These are phyloP conservation scores for Ianthella basta DNA, from an alignment of 37 sponge, comb jelly and placozoan genomes.

Conservation along the genomic window DNA sequence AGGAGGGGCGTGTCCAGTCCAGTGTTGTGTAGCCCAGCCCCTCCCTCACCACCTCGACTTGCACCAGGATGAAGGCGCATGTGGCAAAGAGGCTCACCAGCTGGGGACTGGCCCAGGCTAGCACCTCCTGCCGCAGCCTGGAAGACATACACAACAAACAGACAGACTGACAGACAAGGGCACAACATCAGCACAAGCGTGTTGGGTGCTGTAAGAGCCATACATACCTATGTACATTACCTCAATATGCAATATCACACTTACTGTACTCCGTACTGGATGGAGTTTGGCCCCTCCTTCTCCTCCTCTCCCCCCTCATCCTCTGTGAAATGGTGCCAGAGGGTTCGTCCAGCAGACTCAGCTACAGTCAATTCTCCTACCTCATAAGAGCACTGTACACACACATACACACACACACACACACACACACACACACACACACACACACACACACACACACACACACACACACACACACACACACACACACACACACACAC, in stretches of 20 bases:
- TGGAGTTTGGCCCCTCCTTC: neutral
- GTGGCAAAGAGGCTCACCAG: conserved; percentile 45
- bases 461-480: neutral
- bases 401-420: neutral
- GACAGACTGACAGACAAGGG: no score
- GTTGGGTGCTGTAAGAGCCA: neutral
- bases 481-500: neutral
- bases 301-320: neutral
- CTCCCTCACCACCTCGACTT: neutral
- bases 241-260: neutral
- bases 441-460: neutral
- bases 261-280: neutral
- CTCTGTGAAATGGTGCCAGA: conserved; percentile 79
- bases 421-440: neutral
- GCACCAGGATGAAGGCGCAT: conserved; percentile 50
- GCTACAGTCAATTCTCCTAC: conserved; percentile 61
- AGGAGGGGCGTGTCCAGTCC: conserved; percentile 22
- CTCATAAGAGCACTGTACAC: conserved; percentile 60
- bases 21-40: neutral
- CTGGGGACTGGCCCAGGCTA: conserved; percentile 15
- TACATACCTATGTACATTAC: neutral
- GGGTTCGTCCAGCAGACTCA: conserved; percentile 39
- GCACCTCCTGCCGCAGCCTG: conserved; percentile 1
- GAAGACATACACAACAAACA: neutral
- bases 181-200: no score